Percentiles rank a stretch among this genome's conserved stretches.
phyloP scores from a whole-genome alignment of 2,888 invertebrate species.

The Netelia virgata region DNA sequence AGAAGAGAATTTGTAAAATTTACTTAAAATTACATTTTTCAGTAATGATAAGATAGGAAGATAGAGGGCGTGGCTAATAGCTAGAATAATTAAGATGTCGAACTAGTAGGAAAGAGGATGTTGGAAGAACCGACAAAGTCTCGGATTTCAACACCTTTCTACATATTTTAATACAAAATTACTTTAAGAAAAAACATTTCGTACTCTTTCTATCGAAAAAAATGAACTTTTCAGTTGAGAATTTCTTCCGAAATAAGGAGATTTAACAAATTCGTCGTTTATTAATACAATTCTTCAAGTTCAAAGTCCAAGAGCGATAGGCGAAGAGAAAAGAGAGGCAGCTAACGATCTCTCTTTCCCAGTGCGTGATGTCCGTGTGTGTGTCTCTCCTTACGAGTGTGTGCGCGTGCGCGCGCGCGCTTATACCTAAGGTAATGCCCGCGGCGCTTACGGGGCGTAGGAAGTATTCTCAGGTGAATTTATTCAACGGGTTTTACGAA shows the following conservation, averaged over 20 bases:
- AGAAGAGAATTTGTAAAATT: too few relatives aligned
- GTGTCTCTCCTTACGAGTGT: constrained; percentile 1
- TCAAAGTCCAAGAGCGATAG: constrained; percentile 29
- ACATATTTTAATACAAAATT: too few relatives aligned
- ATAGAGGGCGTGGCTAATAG: too few relatives aligned
- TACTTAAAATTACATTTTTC: too few relatives aligned
- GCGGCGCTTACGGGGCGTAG: constrained; percentile 68
- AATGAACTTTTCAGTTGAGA: background rate
- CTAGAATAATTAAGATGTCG: too few relatives aligned
- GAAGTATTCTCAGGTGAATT: constrained; percentile 70
- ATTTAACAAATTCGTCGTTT: constrained; percentile 42
- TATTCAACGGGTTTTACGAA: constrained; percentile 80
- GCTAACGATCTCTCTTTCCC: constrained; percentile 61
- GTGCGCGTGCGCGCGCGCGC: too few relatives aligned
- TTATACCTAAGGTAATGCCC: constrained; percentile 51
- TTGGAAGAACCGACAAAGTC: too few relatives aligned
- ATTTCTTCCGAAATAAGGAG: background rate
- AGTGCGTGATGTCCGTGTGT: constrained; percentile 18
- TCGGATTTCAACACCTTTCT: too few relatives aligned
- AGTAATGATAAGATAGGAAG: too few relatives aligned
- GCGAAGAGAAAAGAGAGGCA: constrained; percentile 40
- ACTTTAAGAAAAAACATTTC: too few relatives aligned
- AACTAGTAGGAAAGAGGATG: too few relatives aligned
- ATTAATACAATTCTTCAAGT: constrained; percentile 11
- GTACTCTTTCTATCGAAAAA: too few relatives aligned